Evolutionary conservation across 2,797 vertebrate genomes (phyloP).

Genomic region (Eutrigla gurnardus): DNA sequence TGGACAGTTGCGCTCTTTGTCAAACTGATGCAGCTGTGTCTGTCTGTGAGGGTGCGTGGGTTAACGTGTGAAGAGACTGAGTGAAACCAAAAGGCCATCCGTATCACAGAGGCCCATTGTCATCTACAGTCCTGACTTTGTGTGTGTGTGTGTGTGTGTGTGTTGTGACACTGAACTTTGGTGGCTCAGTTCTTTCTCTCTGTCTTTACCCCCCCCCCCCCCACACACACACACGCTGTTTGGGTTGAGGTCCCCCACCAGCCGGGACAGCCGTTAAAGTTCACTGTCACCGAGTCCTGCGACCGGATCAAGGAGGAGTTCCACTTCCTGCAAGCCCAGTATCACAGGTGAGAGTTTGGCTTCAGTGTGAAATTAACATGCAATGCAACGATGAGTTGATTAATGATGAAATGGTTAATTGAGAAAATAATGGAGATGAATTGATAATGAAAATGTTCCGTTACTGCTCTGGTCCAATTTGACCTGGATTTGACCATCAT

Average conservation of each 20-base stretch:
- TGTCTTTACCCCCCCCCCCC: background rate
- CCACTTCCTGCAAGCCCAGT: conserved; percentile 96
- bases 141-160: conserved; percentile 26
- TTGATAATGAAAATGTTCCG: background rate
- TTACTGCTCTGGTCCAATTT: background rate
- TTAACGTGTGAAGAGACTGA: conserved; percentile 50
- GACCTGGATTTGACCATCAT: background rate
- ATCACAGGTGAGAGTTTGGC: conserved; percentile 89
- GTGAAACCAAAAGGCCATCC: conserved; percentile 56
- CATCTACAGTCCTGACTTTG: conserved; percentile 49
- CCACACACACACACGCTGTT: conserved; percentile 47
- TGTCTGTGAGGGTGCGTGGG: conserved; percentile 51
- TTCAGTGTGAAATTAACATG: background rate
- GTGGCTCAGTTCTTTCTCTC: conserved; percentile 71
- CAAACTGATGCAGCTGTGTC: conserved; percentile 63
- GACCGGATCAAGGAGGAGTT: conserved; percentile 98
- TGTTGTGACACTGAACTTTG: conserved; percentile 65
- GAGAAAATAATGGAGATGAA: background rate
- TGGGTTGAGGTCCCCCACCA: conserved; percentile 90
- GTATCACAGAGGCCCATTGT: conserved; percentile 73
- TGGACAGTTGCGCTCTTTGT: conserved; percentile 78
- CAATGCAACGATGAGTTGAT: background rate
- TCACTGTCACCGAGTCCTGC: conserved; percentile 95
- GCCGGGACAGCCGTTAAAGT: conserved; percentile 96
- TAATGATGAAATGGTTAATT: background rate